Evolutionary conservation across 2,888 invertebrate species (phyloP), one percentile per base, ranked within the genome.

Genomic region (Leucophenga montana): DNA sequence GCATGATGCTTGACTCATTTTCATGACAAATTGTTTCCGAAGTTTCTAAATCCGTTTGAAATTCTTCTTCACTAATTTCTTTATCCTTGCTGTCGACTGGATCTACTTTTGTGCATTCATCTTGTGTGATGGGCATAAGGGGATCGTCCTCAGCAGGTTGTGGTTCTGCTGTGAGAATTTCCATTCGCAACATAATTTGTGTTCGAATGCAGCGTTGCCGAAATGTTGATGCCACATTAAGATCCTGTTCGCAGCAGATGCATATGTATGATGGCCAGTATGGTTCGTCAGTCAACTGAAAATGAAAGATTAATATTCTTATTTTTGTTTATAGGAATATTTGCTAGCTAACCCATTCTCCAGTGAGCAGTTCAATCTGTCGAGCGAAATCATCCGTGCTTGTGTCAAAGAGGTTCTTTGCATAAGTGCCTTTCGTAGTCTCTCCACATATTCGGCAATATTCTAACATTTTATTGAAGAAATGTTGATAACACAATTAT

Each of bases 391-490:
- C 72, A 8, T 68, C 73, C 11, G 79, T 70, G 1, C 71, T 46
- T 18, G 81, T 73, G 22, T 72, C 48, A 22, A 81, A 81, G 1
- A 81, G 67, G 67, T 81, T 76, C 8, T 65, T 75, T 1, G 75
- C 54, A 1, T 65, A 73, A 2, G 57, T 14, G 27, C 72, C 71
- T 50, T 72, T 82, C 0, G 83, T 84, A 31, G 78, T 74, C 4
- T 78, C 73, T 31, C 82, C 82, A 73, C 81, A 81, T 16, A 82
- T 72, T 44, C 81, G 83, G 70, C 81, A 81, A 31, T 74, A 69
- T 16, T 64, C 53, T 14, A 77, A 67, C 77, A 80, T 80, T 68
- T 74, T 74, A 16, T 20, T 11, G 6, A 54, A 20, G n/a, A 16
- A 13, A 50, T n/a, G 4, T 27, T 27, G 27, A 3, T 3, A 3